phyloP scores from a whole-genome alignment of 2,888 invertebrate species.

The Luperina nickerlii region DNA sequence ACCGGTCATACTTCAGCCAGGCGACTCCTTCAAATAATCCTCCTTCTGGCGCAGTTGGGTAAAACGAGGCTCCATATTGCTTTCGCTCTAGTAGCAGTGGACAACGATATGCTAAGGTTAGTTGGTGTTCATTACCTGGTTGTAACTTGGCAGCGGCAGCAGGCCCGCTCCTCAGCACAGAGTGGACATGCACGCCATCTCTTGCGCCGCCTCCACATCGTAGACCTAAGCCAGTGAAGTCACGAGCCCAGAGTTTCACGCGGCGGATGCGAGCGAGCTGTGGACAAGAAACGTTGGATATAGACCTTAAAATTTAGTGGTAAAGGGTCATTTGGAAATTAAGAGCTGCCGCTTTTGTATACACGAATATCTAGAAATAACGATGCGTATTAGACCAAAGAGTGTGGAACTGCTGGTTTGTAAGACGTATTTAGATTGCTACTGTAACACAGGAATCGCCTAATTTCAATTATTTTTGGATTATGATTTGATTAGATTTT shows the following conservation, averaged over 20 bases:
- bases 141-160: slow-evolving; percentile 96
- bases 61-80: too few relatives aligned
- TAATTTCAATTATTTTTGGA: too few relatives aligned
- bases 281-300: slow-evolving; percentile 21
- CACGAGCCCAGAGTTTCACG: slow-evolving; percentile 95
- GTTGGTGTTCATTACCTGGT: slow-evolving; percentile 90
- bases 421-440: too few relatives aligned
- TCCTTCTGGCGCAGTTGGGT: too few relatives aligned
- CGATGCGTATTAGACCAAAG: too few relatives aligned
- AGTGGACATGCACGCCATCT: slow-evolving; percentile 97
- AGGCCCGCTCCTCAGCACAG: slow-evolving; percentile 96
- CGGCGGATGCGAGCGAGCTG: slow-evolving; percentile 81
- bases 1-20: too few relatives aligned
- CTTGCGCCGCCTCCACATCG: slow-evolving; percentile 97
- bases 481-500: too few relatives aligned
- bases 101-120: neutral
- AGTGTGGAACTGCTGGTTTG: too few relatives aligned
- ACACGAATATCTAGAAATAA: too few relatives aligned
- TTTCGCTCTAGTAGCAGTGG: neutral
- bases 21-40: too few relatives aligned
- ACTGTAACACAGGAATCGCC: too few relatives aligned
- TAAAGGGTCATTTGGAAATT: neutral
- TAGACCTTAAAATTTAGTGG: neutral
- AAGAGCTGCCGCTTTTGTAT: neutral
- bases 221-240: slow-evolving; percentile 97